Evolutionary conservation across 2,113 vertebrate genomes (phyloP).

Genomic region (Caretta caretta): DNA sequence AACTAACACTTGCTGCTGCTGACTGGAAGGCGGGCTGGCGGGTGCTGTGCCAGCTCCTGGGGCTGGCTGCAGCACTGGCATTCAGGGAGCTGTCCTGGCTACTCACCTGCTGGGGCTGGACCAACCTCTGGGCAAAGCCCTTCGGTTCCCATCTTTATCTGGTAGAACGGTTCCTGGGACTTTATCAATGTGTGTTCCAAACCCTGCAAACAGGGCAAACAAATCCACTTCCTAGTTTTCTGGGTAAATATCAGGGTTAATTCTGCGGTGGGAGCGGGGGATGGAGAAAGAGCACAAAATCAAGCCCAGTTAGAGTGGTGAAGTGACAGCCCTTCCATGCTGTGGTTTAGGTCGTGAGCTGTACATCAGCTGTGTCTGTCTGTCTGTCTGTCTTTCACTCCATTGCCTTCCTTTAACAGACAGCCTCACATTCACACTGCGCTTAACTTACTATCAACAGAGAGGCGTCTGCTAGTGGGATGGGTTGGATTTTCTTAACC

Average conservation of each 20-base stretch:
- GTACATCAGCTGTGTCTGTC: no score
- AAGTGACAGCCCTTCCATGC: neutral
- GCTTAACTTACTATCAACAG: no score
- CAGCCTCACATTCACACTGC: no score
- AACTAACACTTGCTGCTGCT: neutral
- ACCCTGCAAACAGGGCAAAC: neutral
- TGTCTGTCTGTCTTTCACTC: no score
- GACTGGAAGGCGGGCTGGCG: neutral
- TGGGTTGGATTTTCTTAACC: no score
- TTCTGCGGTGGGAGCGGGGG: no score
- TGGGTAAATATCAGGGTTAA: neutral
- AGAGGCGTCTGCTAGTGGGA: no score
- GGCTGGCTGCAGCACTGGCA: neutral
- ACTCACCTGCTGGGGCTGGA: no score
- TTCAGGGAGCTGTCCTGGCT: neutral
- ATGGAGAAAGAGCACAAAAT: no score
- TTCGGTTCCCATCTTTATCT: neutral
- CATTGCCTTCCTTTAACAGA: no score
- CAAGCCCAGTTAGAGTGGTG: neutral
- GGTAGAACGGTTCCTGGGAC: neutral
- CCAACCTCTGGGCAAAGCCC: neutral
- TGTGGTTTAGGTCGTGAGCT: no score
- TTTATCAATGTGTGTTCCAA: neutral
- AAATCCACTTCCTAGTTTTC: neutral
- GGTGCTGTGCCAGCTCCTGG: no score